Base-by-base conservation (phyloP, 2,888 invertebrate genomes). In the Syrista parreyssii region DNA sequence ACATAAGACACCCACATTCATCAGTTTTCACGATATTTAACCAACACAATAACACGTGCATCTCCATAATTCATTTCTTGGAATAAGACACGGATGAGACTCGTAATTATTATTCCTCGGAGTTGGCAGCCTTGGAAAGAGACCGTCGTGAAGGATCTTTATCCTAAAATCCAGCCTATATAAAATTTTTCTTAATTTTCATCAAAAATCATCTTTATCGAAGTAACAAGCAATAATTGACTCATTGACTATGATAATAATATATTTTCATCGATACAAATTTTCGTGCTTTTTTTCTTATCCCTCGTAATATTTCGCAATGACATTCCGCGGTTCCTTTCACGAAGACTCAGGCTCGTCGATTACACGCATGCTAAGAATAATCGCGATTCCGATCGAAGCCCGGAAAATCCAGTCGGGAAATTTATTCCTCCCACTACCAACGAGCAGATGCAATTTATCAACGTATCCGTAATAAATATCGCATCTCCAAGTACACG, bases 41-140 rank as follows among this genome's bases (percentile, higher is more conserved):
- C 55, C 55, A 55, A 55, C 23, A 55, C 55, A 6, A 55, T 23
- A 55, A 55, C 23, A 55, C 73, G n/a, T 74, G 78, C 79, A 84
- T 82, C 84, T 79, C 81, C 85, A 87, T 86, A 84, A 86, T 84
- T 83, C 82, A 83, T 76, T 87, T 86, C 86, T 82, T 79, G 83
- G 85, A 86, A 86, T 80, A 75, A 73, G 81, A 81, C 79, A 81
- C 55, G 73, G 79, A 71, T 31, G 71, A 31, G 31, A 31, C 80
- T 83, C 77, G 79, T 82, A 85, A 86, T 84, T 86, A 85, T 81
- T 33, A 71, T 71, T 33, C 31, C 82, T 80, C 79, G 68, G 80
- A 71, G 78, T 75, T 75, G 72, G 69, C 76, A 82, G 80, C 83
- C 85, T 86, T 82, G 84, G 74, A 73, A 75, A 80, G 78, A 55